A percentile compares a stretch with the other conserved stretches of the same genome.
Conservation (phyloP, 1,140 invertebrate genomes). For the Antheraea mylitta region DNA sequence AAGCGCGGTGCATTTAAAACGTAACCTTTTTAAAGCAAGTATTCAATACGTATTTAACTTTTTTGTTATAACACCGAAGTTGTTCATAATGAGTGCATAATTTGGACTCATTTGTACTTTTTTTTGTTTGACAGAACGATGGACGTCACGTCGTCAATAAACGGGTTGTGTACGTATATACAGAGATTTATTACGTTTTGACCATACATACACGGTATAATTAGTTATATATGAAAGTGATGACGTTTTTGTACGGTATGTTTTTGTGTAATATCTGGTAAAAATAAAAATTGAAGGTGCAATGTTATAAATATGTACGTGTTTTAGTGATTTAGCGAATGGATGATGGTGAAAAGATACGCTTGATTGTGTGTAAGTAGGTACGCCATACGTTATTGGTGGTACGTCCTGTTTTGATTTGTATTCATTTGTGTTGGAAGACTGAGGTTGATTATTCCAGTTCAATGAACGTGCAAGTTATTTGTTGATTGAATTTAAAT, state of each 20-base stretch:
- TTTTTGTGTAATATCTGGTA: slow-evolving; percentile 59
- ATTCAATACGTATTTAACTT: too few species aligned
- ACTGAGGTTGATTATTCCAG: slow-evolving; percentile 78
- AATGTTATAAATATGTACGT: slow-evolving; percentile 72
- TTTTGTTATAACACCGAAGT: too few species aligned
- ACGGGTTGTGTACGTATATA: slow-evolving; percentile 31
- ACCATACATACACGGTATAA: slow-evolving; percentile 20
- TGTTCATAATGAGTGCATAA: too few species aligned
- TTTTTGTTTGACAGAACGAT: slow-evolving; percentile 8
- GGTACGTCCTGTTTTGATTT: slow-evolving; percentile 42
- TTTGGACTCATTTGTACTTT: slow-evolving; percentile 11
- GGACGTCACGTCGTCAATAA: slow-evolving; percentile 32
- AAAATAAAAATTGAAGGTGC: slow-evolving; percentile 64
- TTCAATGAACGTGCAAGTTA: slow-evolving; percentile 74
- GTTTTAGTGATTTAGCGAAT: slow-evolving; percentile 50
- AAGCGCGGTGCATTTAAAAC: too few species aligned
- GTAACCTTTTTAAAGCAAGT: too few species aligned
- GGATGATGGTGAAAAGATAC: slow-evolving; percentile 25
- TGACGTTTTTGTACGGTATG: slow-evolving; percentile 44
- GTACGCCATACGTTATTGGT: slow-evolving; percentile 45
- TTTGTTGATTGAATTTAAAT: slow-evolving; percentile 78
- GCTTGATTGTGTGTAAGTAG: slow-evolving; percentile 33
- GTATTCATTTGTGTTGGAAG: slow-evolving; percentile 70
- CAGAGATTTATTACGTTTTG: too few species aligned
- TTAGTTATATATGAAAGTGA: too few species aligned